These are phyloP conservation scores for Bradynema listronoti DNA, from an alignment of 1,140 invertebrate genomes.

Conservation along the genomic window DNA sequence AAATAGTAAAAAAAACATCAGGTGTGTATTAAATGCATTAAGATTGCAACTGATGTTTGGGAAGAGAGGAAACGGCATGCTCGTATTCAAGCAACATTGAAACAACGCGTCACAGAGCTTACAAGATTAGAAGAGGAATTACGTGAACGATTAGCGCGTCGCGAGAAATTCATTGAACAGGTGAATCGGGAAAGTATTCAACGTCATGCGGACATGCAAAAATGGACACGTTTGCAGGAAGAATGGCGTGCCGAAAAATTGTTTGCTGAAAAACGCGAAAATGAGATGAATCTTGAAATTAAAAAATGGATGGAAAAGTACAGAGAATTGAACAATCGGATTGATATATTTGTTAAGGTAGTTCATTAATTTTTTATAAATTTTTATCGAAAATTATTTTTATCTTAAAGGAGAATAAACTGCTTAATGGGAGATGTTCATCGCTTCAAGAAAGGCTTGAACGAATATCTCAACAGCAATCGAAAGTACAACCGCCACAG, in stretches of 20 bases:
- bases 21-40: neutral
- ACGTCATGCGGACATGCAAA: slow-evolving; percentile 9
- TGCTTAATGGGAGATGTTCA: too few relatives aligned
- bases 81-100: neutral
- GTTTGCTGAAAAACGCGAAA: slow-evolving; percentile 10
- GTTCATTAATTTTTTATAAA: neutral
- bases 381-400: too few relatives aligned
- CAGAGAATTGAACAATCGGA: neutral
- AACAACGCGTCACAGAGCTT: slow-evolving; percentile 13
- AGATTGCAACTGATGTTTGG: slow-evolving; percentile 19
- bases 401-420: too few relatives aligned
- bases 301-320: neutral
- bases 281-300: neutral
- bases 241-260: slow-evolving; percentile 21
- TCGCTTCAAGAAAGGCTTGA: too few relatives aligned
- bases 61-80: slow-evolving; percentile 22
- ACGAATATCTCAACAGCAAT: too few relatives aligned
- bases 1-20: neutral
- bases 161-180: slow-evolving; percentile 34
- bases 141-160: slow-evolving; percentile 13
- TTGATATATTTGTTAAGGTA: slow-evolving; percentile 20
- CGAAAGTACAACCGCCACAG: too few relatives aligned
- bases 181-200: slow-evolving; percentile 9
- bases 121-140: slow-evolving; percentile 13
- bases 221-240: neutral